Base-by-base conservation (phyloP, 2,113 vertebrate species). In the Suncus etruscus region DNA sequence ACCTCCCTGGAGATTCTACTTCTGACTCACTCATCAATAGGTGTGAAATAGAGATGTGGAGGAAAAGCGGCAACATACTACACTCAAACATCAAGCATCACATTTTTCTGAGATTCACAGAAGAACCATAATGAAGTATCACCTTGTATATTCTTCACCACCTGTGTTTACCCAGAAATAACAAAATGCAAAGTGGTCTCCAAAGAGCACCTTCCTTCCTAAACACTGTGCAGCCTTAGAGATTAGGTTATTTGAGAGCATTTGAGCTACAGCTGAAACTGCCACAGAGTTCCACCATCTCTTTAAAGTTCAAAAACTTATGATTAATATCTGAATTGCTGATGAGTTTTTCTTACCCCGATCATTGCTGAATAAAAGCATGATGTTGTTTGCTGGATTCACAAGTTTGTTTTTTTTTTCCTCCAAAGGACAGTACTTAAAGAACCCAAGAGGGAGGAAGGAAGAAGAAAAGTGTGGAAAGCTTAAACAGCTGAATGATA, bases 11-110 rank as follows among this genome's bases (percentile, higher is more conserved):
- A 87, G 76, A 45, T 27, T 25, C 39, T 75, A 78, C 83, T 87
- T 92, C 66, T 94, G 91, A 92, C 89, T 93, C 91, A 92, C 89
- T 93, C 91, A 92, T 87, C 79, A 47, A 45, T 77, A 86, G 58
- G 63, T 94, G 65, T 91, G 83, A 94, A 89, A 45, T 9, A 32
- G 78, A 92, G 54, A 69, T 66, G 61, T 70, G 74, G 54, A 74
- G 32, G 47, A 78, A 88, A 92, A 76, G n/a, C 91, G 24, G 66
- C 77, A 84, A 86, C 79, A 90, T 61, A 48, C 47, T 45, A 32
- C 39, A 65, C 86, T 92, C 76, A 80, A 74, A 65, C 63, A 65
- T 22, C 45, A 69, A 87, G 80, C 45, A 58, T 80, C 80, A 65
- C 80, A 68, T 88, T 95, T 90, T 87, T 81, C 18, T 91, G 75